Conservation (phyloP, 92 coral and sea anemone genomes). For the Epizoanthus stellaris region DNA sequence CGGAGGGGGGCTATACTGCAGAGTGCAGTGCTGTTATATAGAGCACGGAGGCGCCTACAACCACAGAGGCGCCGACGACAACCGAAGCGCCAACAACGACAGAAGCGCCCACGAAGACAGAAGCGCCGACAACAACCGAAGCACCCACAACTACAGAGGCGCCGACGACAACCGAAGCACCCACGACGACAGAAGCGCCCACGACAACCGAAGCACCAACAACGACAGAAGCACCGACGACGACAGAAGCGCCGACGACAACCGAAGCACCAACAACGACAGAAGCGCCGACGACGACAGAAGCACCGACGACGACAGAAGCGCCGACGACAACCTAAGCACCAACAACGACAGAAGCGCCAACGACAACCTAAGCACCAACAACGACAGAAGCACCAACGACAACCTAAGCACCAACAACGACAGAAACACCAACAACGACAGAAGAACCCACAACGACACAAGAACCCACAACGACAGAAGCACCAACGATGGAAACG, state of each 20-base stretch:
- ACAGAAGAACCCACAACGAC: background rate
- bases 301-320: slow-evolving; percentile 37
- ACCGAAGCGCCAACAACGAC: slow-evolving; percentile 36
- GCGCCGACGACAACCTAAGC: slow-evolving; percentile 42
- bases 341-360: slow-evolving; percentile 30
- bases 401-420: background rate
- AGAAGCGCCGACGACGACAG: slow-evolving; percentile 39
- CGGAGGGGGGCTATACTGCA: slow-evolving; percentile 23
- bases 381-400: slow-evolving; percentile 15
- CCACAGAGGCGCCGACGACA: slow-evolving; percentile 34
- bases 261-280: slow-evolving; percentile 40
- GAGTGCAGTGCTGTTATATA: slow-evolving; percentile 30
- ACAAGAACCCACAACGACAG: background rate
- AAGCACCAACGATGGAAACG: background rate
- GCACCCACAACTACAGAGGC: slow-evolving; percentile 14
- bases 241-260: slow-evolving; percentile 41
- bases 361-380: slow-evolving; percentile 11
- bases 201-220: background rate
- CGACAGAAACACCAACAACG: background rate
- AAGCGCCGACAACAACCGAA: background rate
- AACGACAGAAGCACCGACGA: slow-evolving; percentile 17
- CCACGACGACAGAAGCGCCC: slow-evolving; percentile 5
- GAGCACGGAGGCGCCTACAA: slow-evolving; percentile 1
- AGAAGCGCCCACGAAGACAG: background rate
- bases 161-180: slow-evolving; percentile 1